Conservation (phyloP, 92 coral and sea anemone genomes). For the Zoanthus gigantus region DNA sequence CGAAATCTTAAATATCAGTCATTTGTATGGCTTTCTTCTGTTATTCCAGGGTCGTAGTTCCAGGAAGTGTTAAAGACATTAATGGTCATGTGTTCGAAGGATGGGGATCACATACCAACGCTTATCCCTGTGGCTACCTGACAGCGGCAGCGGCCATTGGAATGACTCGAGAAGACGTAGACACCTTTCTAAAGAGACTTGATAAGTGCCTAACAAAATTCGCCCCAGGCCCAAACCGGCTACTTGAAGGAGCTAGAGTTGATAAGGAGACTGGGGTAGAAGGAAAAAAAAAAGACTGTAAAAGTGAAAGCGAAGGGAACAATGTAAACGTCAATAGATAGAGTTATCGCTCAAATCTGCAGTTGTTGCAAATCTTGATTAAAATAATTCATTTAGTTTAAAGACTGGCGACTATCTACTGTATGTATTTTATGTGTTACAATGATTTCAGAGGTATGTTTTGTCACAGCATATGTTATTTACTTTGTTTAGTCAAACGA, state of each 20-base stretch:
- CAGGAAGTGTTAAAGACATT: conserved; percentile 85
- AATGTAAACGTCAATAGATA: conserved; percentile 26
- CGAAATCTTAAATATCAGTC: too few relatives aligned
- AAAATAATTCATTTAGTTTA: background rate
- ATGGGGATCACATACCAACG: conserved; percentile 95
- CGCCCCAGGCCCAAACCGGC: conserved; percentile 25
- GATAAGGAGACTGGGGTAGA: conserved; percentile 2
- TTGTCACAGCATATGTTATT: too few relatives aligned
- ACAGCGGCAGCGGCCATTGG: conserved; percentile 99
- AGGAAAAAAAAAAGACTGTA: background rate
- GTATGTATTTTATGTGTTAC: too few relatives aligned
- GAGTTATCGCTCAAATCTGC: background rate
- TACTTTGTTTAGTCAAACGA: too few relatives aligned
- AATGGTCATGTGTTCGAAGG: conserved; percentile 91
- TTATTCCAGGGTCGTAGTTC: conserved; percentile 81
- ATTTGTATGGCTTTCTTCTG: background rate
- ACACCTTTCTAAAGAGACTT: conserved; percentile 88
- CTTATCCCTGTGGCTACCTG: conserved; percentile 89
- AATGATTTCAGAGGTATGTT: too few relatives aligned
- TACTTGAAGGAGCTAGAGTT: conserved; percentile 7
- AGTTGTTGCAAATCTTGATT: background rate
- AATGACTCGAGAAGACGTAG: conserved; percentile 92
- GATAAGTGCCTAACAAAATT: conserved; percentile 89
- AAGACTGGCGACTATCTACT: too few relatives aligned
- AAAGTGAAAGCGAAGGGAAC: conserved; percentile 15